phyloP scores from a whole-genome alignment of 2,797 vertebrate species.

The Hoplostethus atlanticus region DNA sequence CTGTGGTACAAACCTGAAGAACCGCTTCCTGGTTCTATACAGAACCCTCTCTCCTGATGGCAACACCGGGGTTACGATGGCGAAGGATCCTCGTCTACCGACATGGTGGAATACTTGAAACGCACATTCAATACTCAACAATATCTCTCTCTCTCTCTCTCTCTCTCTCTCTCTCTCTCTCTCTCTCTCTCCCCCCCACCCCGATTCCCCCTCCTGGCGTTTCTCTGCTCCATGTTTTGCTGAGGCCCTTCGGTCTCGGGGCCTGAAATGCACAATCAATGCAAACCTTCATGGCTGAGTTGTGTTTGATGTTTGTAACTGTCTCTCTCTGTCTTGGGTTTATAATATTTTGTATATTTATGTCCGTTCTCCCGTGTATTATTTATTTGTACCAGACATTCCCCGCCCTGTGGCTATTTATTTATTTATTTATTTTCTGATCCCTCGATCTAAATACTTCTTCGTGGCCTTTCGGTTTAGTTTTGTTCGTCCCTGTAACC shows the following conservation, averaged over 20 bases:
- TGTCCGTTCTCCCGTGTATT: conserved; percentile 74
- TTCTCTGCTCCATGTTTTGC: conserved; percentile 18
- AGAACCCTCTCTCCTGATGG: neutral
- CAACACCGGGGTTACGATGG: conserved; percentile 16
- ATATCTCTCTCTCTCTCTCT: conserved; percentile 32
- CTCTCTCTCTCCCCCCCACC: neutral
- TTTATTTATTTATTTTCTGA: conserved; percentile 87
- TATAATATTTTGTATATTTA: conserved; percentile 51
- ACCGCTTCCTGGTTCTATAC: too few species aligned
- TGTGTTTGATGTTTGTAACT: conserved; percentile 43
- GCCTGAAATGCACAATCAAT: conserved; percentile 91
- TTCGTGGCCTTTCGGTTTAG: conserved; percentile 27
- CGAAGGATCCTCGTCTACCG: conserved; percentile 25
- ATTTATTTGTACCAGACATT: conserved; percentile 89
- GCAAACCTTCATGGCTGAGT: conserved; percentile 85
- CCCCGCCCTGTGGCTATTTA: conserved; percentile 88
- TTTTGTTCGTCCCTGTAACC: conserved; percentile 74
- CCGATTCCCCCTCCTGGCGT: neutral
- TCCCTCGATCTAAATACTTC: conserved; percentile 62
- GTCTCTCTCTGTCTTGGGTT: conserved; percentile 37
- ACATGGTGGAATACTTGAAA: conserved; percentile 85
- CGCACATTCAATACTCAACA: conserved; percentile 57
- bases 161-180: conserved; percentile 31
- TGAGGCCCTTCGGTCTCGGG: conserved; percentile 24
- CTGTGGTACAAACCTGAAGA: too few species aligned